Evolutionary conservation across 2,888 invertebrate species (phyloP), one percentile per base, ranked within the genome.

Genomic region (Choreutis nemorana): DNA sequence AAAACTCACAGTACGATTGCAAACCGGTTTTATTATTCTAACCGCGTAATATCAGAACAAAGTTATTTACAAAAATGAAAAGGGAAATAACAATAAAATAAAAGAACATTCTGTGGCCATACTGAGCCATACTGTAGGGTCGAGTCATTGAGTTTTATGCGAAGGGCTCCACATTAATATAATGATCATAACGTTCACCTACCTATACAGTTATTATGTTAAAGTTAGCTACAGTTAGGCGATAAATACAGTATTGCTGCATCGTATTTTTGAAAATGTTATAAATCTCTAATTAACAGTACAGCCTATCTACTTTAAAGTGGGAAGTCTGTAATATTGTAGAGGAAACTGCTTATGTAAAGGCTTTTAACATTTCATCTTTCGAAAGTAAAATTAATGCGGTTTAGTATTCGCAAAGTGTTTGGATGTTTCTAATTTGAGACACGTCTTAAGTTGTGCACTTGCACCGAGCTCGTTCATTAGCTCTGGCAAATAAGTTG

Each of bases 81-180:
- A 50, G 49, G 50, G 44, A 39, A 43, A 65, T 66, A 67, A 66
- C 61, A 62, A 49, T 67, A 58, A 70, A 65, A 68, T 58, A 57
- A 57, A 68, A 64, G 62, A 57, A 46, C 56, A 12, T 55, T 52
- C 50, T 50, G 56, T 48, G 49, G 55, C 58, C 58, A 62, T 64
- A 65, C 51, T 51, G 51, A 45, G 50, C 29, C 58, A 62, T 64
- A 65, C 51, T 51, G 51, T 45, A 50, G 27, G 36, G 46, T 45
- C 48, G 48, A 52, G 46, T 49, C 67, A 57, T 71, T 62, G 59
- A 48, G 47, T 71, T 71, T 71, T 68, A 71, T 60, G 64, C 41
- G 48, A 49, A 55, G 55, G 47, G 43, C 50, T 45, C 47, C 42
- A 41, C 56, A 55, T 60, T 67, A 61, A 55, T 50, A 53, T 53